Evolutionary conservation across 2,888 invertebrate genomes (phyloP).

Genomic region (Chrysopilus asiliformis): DNA sequence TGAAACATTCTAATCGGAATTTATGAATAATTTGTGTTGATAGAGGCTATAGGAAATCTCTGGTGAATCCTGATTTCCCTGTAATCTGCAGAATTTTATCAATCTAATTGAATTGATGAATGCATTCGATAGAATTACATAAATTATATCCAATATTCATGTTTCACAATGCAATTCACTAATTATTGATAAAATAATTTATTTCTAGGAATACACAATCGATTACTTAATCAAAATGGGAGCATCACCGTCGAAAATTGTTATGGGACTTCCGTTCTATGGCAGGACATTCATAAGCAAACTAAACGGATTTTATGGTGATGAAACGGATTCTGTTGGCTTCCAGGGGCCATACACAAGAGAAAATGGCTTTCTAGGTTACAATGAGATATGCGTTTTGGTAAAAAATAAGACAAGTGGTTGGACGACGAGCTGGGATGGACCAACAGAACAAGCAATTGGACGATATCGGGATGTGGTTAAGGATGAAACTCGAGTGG

Average conservation of each 20-base stretch:
- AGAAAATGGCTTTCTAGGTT: slow-evolving; percentile 75
- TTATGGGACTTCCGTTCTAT: slow-evolving; percentile 72
- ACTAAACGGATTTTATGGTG: slow-evolving; percentile 29
- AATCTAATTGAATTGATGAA: no score
- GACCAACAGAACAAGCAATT: slow-evolving; percentile 35
- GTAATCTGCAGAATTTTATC: no score
- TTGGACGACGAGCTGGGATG: slow-evolving; percentile 62
- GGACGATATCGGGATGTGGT: slow-evolving; percentile 46
- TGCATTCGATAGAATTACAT: no score
- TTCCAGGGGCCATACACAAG: slow-evolving; percentile 66
- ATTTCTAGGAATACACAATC: slow-evolving; percentile 54
- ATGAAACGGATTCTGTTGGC: slow-evolving; percentile 43
- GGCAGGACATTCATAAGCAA: slow-evolving; percentile 59
- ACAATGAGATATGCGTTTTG: slow-evolving; percentile 66
- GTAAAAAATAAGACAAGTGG: slow-evolving; percentile 43
- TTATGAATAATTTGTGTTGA: no score
- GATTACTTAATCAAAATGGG: slow-evolving; percentile 61
- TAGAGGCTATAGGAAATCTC: no score
- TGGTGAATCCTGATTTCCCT: no score
- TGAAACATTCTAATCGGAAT: no score
- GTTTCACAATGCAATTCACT: neutral
- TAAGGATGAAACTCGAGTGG: slow-evolving; percentile 46
- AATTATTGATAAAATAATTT: no score
- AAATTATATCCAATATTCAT: neutral
- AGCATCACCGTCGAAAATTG: slow-evolving; percentile 60